phyloP scores from a whole-genome alignment of 2,797 vertebrate genomes.

The Liasis olivaceus region DNA sequence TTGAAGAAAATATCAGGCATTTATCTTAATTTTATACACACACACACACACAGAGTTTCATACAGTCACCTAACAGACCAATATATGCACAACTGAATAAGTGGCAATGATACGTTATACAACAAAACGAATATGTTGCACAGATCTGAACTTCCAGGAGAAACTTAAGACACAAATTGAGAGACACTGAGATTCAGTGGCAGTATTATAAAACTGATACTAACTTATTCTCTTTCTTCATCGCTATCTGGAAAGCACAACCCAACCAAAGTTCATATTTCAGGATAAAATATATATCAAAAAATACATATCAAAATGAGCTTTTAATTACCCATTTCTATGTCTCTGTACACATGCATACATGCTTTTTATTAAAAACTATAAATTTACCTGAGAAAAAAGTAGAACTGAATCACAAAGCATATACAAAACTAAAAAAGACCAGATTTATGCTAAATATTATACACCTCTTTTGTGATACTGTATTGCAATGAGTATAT shows the following conservation, averaged over 20 bases:
- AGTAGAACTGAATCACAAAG: background rate
- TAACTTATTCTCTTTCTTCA: background rate
- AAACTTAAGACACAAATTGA: too few species aligned
- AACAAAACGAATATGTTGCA: background rate
- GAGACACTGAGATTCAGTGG: background rate
- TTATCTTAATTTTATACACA: background rate
- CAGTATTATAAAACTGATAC: background rate
- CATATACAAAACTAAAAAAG: background rate
- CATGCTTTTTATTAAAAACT: background rate
- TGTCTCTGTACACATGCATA: background rate
- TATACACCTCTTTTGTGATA: background rate
- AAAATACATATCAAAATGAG: background rate
- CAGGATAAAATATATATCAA: background rate
- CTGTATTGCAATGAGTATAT: background rate
- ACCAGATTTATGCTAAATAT: background rate
- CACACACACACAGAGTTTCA: too few species aligned
- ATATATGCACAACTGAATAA: background rate
- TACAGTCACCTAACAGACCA: background rate
- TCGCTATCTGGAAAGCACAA: background rate
- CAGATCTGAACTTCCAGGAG: background rate
- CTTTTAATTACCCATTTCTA: background rate
- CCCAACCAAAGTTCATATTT: background rate
- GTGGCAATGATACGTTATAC: background rate
- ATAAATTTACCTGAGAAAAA: background rate
- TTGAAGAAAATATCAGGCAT: conserved; percentile 52